Evolutionary conservation across 1,140 invertebrate genomes (phyloP), one percentile per base, ranked within the genome.

Genomic region (Trichogramma pretiosum): DNA sequence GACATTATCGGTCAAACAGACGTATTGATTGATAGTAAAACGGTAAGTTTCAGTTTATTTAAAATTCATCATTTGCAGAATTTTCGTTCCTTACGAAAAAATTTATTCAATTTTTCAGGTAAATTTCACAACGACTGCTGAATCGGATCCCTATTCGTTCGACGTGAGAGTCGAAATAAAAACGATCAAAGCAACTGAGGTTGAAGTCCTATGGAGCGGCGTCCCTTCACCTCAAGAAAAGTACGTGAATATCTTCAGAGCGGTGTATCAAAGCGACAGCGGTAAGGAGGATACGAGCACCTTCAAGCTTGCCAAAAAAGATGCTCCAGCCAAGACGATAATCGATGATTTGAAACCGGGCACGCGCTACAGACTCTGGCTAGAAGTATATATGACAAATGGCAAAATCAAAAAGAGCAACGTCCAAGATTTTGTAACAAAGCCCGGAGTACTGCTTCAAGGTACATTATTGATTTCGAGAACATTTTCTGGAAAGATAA

Each of bases 331-430:
- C 0, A 78, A 79, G 22, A 80, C 83, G 0, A 67, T 81, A 4
- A 80, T 87, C 26, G 75, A 67, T 49, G 82, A 84, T 39, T 68
- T 93, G 4, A 84, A 88, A 56, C 86, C 89, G 1, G 84, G 85
- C 38, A 86, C 84, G 9, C 80, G 85, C 59, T 90, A 92, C 64
- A 78, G 85, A 23, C 72, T 91, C 18, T 93, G 87, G 87, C 68
- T 91, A 39, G 88, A 91, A 61, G 80, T 89, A 28, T 92, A 89
- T 63, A 65, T 93, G 17, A 90, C 87, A 1, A 93, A 92, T 63
- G 89, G 89, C 11, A 84, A 83, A 61, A 86, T 87, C 38, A 90
- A 90, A 63, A 89, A 87, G 34, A 88, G 85, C 59, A 91, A 92
- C 59, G 87, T 91, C 0, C 77, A 89, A 55, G 85, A 89, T 56